Evolutionary conservation across 2,113 vertebrate species (phyloP), one percentile per base, ranked within the genome.

Genomic region (Ardeotis arabs): DNA sequence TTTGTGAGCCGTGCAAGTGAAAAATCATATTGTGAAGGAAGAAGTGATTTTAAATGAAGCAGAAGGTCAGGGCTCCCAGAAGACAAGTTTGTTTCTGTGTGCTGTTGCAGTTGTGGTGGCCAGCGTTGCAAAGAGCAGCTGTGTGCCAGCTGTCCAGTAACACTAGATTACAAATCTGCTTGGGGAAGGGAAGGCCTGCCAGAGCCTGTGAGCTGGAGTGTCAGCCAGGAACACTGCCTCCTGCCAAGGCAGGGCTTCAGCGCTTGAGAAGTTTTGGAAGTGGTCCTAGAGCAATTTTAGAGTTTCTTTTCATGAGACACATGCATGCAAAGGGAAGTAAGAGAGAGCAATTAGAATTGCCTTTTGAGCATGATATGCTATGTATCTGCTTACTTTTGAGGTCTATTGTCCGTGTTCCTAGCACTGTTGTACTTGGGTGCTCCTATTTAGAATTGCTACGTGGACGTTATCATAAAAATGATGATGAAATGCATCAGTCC

Each of bases 101-200:
- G 89, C 52, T 81, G 29, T 74, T 83, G 6, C n/a, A 33, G 37
- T 37, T 79, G 68, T 45, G 73, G 31, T 75, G 67, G 84, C 41
- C 72, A 59, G 67, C 0, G 1, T 25, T 78, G 86, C 28, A 14
- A 12, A 27, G 82, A 92, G 82, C 69, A 90, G 86, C 86, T 95
- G 94, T 67, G 27, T 89, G 84, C 84, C 83, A 90, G 84, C 92
- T 94, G 87, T 68, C 66, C 55, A 27, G 37, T 55, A 68, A 67
- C 77, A 53, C 83, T 31, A 0, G 0, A 18, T 80, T 68, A 33
- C 63, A 89, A 27, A 44, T 55, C 44, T 64, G 58, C 68, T 21
- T 31, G 64, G 77, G 58, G 73, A 84, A 39, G 47, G 53, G 39
- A n/a, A 56, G 15, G 58, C 39, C 35, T 87, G 80, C 80, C 76